Percentiles rank a stretch among this genome's conserved stretches.
phyloP scores from a whole-genome alignment of 2,888 invertebrate species.

The Rhagonycha lutea region DNA sequence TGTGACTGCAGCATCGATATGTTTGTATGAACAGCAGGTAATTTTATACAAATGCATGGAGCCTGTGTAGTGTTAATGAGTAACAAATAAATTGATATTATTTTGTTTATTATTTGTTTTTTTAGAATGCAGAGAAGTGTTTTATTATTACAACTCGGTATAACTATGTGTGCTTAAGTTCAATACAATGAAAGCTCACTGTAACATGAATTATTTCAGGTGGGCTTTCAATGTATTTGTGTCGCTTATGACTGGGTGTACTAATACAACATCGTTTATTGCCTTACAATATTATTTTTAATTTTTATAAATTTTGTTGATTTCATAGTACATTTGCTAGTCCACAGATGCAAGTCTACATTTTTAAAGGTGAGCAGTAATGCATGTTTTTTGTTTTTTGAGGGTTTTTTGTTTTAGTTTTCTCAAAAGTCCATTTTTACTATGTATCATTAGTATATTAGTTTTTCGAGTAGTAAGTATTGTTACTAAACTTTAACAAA shows the following conservation, averaged over 20 bases:
- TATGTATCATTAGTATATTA: not conserved
- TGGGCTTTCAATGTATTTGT: not conserved
- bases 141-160: not conserved
- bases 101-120: conserved; percentile 22
- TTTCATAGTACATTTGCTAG: conserved; percentile 53
- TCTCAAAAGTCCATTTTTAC: conserved; percentile 8
- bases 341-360: conserved; percentile 46
- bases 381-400: conserved; percentile 31
- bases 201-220: not conserved
- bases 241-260: not conserved
- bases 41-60: conserved; percentile 30
- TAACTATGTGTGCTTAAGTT: not conserved
- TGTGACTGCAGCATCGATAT: not conserved
- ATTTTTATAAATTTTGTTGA: conserved; percentile 43
- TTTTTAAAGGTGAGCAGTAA: conserved; percentile 51
- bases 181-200: not conserved
- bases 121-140: not conserved
- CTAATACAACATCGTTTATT: not conserved
- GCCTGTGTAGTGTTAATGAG: conserved; percentile 35
- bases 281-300: conserved; percentile 13
- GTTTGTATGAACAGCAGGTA: conserved; percentile 13
- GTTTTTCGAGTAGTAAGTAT: not conserved
- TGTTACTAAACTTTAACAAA: not conserved
- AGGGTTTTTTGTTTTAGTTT: conserved; percentile 15
- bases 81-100: conserved; percentile 61